Evolutionary conservation across 1,140 invertebrate species (phyloP), one percentile per base, ranked within the genome.

Genomic region (Magallana gigas): DNA sequence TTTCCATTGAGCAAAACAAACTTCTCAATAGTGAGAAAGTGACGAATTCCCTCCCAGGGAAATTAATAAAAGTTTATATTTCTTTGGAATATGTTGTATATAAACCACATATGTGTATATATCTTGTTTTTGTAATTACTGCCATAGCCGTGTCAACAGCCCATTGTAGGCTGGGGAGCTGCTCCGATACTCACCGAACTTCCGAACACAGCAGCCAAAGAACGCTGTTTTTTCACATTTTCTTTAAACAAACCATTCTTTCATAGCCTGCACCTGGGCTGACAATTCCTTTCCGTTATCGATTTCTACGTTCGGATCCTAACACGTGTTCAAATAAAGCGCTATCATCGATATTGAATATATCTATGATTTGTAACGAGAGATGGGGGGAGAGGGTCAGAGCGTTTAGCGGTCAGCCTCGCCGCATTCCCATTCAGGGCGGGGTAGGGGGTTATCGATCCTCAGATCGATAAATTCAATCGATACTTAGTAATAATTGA

Each of bases 31-130:
- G 68, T 76, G 6, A 76, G 68, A 76, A 76, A 76, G 68, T 76
- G 68, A 76, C 68, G 68, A 29, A 76, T 76, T 76, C 68, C 68
- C 68, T 76, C 68, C 68, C 68, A 76, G 68, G 68, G 68, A 76
- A 76, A 76, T 76, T 76, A 76, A 76, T 76, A 76, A 76, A 76
- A 76, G 68, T 76, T 76, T 76, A 76, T 76, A 76, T 76, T 76
- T 76, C 68, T 76, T 76, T 76, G 23, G 68, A 76, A 76, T 76
- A 29, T 76, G 68, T 76, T 76, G 68, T 76, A 76, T 76, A 76
- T 76, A 76, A 76, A 76, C 68, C 68, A 76, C 68, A 76, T 76
- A 76, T 76, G 68, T 76, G 68, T 76, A 76, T 76, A 76, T 76
- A 76, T 76, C 68, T 76, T 76, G 68, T 76, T 76, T 76, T 76